Conservation (phyloP, 2,113 vertebrate genomes). For the Sporophila hypoxantha region DNA sequence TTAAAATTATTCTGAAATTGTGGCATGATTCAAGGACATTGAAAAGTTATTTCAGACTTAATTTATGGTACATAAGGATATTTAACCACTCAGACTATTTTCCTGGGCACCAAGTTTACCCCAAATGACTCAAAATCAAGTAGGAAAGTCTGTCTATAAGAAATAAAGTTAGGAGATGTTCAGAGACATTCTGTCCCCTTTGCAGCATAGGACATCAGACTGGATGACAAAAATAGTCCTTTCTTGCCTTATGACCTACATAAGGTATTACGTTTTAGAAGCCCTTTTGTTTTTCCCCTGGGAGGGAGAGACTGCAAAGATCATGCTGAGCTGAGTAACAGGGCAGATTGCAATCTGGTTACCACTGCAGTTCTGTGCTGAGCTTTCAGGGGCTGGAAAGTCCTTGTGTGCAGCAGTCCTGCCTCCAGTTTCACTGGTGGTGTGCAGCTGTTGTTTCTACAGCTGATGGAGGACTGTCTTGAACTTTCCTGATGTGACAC, state of each 20-base stretch:
- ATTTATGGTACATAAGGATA: not conserved
- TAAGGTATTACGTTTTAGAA: not conserved
- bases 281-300: not conserved
- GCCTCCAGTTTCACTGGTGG: slow-evolving; percentile 23
- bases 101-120: not conserved
- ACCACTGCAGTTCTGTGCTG: slow-evolving; percentile 7
- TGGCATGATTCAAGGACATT: not conserved
- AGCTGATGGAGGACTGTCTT: slow-evolving; percentile 53
- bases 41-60: not conserved
- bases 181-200: not conserved
- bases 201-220: not conserved
- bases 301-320: not conserved
- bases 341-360: slow-evolving; percentile 28
- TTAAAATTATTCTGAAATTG: not conserved
- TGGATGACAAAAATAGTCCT: not conserved
- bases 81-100: not conserved
- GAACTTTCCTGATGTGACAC: slow-evolving; percentile 19
- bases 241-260: slow-evolving; percentile 19
- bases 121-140: not conserved
- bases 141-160: not conserved
- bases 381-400: slow-evolving; percentile 64
- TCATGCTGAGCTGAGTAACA: slow-evolving; percentile 15
- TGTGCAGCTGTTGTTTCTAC: slow-evolving; percentile 68
- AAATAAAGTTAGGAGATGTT: not conserved
- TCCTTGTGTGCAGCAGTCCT: slow-evolving; percentile 55